Conservation (phyloP, 2,888 invertebrate species). For the Athetis lepigone region DNA sequence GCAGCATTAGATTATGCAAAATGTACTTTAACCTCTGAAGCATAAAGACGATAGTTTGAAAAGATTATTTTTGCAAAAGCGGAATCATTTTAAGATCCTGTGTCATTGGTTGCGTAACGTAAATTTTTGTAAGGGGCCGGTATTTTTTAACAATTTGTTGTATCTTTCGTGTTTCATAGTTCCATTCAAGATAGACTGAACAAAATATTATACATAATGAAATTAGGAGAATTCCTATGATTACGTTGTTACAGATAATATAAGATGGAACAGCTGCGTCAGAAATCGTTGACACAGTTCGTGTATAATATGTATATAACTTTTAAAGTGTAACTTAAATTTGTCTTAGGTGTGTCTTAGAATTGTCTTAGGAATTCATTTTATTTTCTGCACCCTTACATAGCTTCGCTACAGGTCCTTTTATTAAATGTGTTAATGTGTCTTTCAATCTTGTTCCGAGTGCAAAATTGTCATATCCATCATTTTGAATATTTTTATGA, state of each 20-base stretch:
- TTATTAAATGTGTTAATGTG: too few species aligned
- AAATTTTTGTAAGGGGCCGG: conserved; percentile 54
- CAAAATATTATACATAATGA: not conserved
- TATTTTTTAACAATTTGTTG: conserved; percentile 35
- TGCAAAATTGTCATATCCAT: not conserved
- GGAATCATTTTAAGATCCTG: conserved; percentile 61
- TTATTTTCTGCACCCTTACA: too few species aligned
- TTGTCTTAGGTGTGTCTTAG: not conserved
- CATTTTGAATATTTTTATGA: not conserved
- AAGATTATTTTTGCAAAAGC: conserved; percentile 51
- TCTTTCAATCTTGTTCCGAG: too few species aligned
- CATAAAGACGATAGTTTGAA: conserved; percentile 30
- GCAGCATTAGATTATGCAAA: conserved; percentile 33
- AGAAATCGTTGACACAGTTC: conserved; percentile 1
- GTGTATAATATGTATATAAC: not conserved
- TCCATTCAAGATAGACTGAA: not conserved
- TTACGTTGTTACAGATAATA: conserved; percentile 5
- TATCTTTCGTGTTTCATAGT: conserved; percentile 19
- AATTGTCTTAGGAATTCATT: too few species aligned
- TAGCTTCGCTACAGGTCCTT: too few species aligned
- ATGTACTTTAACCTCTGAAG: conserved; percentile 36
- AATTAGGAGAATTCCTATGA: not conserved
- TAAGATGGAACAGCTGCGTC: not conserved
- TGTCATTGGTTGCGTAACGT: conserved; percentile 64
- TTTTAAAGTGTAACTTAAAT: not conserved